Percentiles rank a stretch among this genome's conserved stretches.
Evolutionary conservation across 2,797 vertebrate genomes (phyloP).

Genomic region (Chloroceryle amazona): DNA sequence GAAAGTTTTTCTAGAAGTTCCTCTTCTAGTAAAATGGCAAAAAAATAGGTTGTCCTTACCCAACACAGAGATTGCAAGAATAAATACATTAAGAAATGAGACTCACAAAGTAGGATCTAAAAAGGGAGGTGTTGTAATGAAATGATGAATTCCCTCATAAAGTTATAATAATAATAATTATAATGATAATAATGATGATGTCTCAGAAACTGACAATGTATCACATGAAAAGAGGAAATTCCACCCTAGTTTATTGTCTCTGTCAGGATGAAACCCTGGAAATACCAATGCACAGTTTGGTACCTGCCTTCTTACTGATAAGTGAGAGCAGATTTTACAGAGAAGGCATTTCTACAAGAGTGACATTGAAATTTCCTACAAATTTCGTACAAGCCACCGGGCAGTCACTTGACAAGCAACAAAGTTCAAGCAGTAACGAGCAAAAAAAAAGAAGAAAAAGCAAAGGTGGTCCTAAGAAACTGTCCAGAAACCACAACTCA

Average conservation of each 20-base stretch:
- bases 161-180: too few relatives aligned
- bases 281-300: not conserved
- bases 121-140: not conserved
- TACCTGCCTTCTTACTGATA: not conserved
- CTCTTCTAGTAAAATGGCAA: not conserved
- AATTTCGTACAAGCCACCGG: not conserved
- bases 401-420: slow-evolving; percentile 16
- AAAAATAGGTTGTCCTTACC: not conserved
- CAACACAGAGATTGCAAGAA: not conserved
- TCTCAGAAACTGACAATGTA: not conserved
- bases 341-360: not conserved
- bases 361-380: slow-evolving; percentile 36
- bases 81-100: not conserved
- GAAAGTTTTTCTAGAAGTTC: slow-evolving; percentile 3
- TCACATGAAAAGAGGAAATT: not conserved
- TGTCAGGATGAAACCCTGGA: not conserved
- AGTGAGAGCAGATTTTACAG: slow-evolving; percentile 4
- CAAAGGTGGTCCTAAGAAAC: not conserved
- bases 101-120: not conserved
- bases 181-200: not conserved
- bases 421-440: slow-evolving; percentile 28
- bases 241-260: not conserved
- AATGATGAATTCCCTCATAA: too few relatives aligned
- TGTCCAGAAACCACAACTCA: slow-evolving; percentile 24
- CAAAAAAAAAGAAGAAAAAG: not conserved